Conservation (phyloP, 2,797 vertebrate species). For the Lithobates pipiens region DNA sequence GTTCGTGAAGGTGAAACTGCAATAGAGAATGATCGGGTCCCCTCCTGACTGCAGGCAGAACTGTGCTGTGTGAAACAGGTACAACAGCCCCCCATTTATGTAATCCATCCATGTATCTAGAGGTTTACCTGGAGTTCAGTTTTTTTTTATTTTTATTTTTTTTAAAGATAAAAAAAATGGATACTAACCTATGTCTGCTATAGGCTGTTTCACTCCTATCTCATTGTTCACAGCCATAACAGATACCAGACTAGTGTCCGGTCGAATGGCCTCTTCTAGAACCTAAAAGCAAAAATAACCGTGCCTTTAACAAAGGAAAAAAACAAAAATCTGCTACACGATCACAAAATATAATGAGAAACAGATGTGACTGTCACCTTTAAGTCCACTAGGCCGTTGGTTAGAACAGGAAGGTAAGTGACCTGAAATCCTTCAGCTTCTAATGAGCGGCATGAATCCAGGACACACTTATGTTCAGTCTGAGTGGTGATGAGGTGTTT, state of each 20-base stretch:
- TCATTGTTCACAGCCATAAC: conserved; percentile 97
- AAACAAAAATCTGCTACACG: neutral
- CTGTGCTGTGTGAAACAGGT: too few species aligned
- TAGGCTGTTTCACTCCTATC: conserved; percentile 93
- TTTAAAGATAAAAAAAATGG: too few species aligned
- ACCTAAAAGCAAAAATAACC: conserved; percentile 65
- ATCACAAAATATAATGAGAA: neutral
- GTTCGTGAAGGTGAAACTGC: too few species aligned
- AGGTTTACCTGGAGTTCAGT: too few species aligned
- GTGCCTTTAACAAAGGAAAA: conserved; percentile 26
- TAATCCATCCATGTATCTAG: too few species aligned
- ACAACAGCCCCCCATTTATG: too few species aligned
- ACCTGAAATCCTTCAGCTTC: conserved; percentile 92
- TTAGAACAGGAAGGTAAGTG: conserved; percentile 90
- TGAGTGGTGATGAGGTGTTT: conserved; percentile 93
- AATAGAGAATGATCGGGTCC: too few species aligned
- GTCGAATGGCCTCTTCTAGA: conserved; percentile 83
- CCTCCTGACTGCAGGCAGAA: too few species aligned
- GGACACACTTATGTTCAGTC: conserved; percentile 97
- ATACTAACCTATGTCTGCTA: conserved; percentile 87
- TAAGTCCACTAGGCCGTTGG: conserved; percentile 88
- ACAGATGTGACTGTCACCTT: conserved; percentile 75
- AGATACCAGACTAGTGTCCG: conserved; percentile 91
- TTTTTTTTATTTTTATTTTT: too few species aligned
- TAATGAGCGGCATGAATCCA: conserved; percentile 93